A percentile compares a stretch with the other conserved stretches of the same genome.
These are phyloP conservation scores for Larimichthys crocea DNA, from an alignment of 2,113 vertebrate genomes.

Conservation along the genomic window DNA sequence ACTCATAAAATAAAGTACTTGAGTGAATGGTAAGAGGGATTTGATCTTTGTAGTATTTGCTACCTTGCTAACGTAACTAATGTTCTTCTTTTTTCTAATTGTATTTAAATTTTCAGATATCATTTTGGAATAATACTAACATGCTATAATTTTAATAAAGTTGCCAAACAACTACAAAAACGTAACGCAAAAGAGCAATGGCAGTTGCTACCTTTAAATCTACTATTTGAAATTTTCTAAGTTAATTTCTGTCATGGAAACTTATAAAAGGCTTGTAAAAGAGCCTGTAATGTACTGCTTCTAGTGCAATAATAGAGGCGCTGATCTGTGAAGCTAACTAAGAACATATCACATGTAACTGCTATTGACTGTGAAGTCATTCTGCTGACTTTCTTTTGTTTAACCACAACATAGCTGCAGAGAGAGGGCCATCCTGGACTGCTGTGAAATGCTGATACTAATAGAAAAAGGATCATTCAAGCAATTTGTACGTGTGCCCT, in stretches of 20 bases:
- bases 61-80: too few relatives aligned
- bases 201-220: not conserved
- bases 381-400: slow-evolving; percentile 23
- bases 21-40: too few relatives aligned
- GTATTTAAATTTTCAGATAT: not conserved
- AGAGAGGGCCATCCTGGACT: slow-evolving; percentile 8
- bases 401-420: slow-evolving; percentile 9
- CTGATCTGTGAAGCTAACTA: slow-evolving; percentile 14
- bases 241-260: slow-evolving; percentile 16
- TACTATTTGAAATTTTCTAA: not conserved
- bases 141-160: not conserved
- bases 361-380: slow-evolving; percentile 27
- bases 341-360: not conserved
- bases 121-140: not conserved
- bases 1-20: too few relatives aligned
- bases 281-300: not conserved
- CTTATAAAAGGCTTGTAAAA: not conserved
- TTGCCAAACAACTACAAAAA: not conserved
- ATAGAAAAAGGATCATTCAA: slow-evolving; percentile 28
- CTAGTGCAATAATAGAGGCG: slow-evolving; percentile 1
- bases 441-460: slow-evolving; percentile 48
- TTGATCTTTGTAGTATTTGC: too few relatives aligned
- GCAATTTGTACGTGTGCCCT: not conserved
- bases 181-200: too few relatives aligned
- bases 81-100: too few relatives aligned